phyloP scores from a whole-genome alignment of 2,888 invertebrate genomes.

The Eulithis testata region DNA sequence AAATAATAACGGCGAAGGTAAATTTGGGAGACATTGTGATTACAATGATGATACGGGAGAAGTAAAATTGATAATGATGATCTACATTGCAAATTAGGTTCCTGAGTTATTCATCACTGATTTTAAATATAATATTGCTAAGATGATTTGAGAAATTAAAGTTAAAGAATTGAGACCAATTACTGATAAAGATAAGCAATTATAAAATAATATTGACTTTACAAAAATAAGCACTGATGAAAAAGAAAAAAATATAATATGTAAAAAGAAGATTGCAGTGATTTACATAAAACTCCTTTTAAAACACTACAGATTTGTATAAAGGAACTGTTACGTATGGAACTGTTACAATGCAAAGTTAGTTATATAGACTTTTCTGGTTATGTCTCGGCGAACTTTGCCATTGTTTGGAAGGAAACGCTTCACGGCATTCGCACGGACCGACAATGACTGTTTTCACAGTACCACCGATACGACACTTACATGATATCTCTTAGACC shows the following conservation, averaged over 20 bases:
- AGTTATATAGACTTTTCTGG: constrained; percentile 81
- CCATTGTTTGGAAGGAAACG: constrained; percentile 71
- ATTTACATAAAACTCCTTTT: not conserved
- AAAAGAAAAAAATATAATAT: not conserved
- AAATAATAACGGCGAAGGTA: constrained; percentile 20
- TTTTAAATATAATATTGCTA: not conserved
- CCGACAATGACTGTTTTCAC: constrained; percentile 18
- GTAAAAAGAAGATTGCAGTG: not conserved
- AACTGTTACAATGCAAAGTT: constrained; percentile 63
- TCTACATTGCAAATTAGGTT: constrained; percentile 30
- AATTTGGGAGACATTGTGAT: constrained; percentile 43
- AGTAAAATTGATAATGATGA: constrained; percentile 1
- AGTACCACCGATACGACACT: too few species aligned
- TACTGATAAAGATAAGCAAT: not conserved
- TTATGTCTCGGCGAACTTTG: constrained; percentile 82
- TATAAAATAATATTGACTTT: not conserved
- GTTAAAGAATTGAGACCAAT: not conserved
- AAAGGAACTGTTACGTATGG: constrained; percentile 67
- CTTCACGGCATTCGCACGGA: constrained; percentile 79
- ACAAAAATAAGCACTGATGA: not conserved
- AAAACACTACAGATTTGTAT: constrained; percentile 57
- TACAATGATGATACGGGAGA: not conserved
- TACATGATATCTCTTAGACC: too few species aligned
- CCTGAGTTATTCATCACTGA: not conserved
- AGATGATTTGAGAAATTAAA: not conserved